These are phyloP conservation scores for Apamea anceps DNA, from an alignment of 2,888 invertebrate genomes.

Conservation along the genomic window DNA sequence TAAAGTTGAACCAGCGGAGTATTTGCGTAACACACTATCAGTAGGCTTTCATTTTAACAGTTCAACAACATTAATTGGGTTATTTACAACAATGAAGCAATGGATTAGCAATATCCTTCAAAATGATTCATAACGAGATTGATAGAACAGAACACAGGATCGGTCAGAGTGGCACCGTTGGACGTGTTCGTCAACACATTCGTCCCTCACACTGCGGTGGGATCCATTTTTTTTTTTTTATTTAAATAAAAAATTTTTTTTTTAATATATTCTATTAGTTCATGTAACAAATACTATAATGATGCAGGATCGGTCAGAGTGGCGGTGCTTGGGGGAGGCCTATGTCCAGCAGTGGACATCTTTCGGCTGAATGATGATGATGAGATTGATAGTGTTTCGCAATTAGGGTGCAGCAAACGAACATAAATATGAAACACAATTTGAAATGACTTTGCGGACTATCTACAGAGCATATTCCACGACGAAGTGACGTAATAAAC, in stretches of 20 bases:
- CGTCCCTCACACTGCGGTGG: no score
- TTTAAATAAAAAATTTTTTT: no score
- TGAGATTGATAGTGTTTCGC: neutral
- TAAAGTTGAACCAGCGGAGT: neutral
- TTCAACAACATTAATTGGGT: neutral
- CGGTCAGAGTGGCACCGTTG: neutral
- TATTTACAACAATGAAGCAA: neutral
- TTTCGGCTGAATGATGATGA: neutral
- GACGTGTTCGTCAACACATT: no score
- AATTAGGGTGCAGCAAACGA: neutral
- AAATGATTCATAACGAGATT: neutral
- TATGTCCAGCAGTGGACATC: neutral
- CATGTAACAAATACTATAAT: no score
- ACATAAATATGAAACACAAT: slow-evolving; percentile 17
- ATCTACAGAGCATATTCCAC: slow-evolving; percentile 24
- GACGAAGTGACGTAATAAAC: slow-evolving; percentile 38
- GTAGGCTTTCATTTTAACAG: neutral
- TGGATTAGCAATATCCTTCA: neutral
- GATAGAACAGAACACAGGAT: neutral
- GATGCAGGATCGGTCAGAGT: neutral
- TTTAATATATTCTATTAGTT: no score
- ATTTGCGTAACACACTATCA: neutral
- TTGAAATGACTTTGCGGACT: slow-evolving; percentile 11
- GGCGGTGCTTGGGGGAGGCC: neutral
- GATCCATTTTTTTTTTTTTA: no score